phyloP scores from a whole-genome alignment of 2,113 vertebrate species.

The Vulpes vulpes region DNA sequence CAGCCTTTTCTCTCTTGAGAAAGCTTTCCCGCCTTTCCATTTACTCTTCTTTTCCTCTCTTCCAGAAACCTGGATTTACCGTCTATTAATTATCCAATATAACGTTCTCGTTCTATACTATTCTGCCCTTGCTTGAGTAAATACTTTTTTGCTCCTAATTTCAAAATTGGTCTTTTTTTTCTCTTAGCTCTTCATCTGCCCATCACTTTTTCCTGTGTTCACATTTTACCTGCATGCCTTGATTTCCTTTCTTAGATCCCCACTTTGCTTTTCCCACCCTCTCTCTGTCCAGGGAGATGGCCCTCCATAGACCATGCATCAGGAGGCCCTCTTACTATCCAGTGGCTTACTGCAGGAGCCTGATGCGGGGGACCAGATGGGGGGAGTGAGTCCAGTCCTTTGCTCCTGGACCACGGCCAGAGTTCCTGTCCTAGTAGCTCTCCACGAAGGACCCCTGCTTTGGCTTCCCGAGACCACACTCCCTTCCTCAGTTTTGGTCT shows the following conservation, averaged over 20 bases:
- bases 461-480: background rate
- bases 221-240: background rate
- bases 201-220: background rate
- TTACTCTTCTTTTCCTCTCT: background rate
- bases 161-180: background rate
- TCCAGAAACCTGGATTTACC: background rate
- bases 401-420: background rate
- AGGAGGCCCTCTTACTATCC: background rate
- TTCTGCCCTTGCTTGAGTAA: background rate
- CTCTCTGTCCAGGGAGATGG: background rate
- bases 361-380: background rate
- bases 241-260: background rate
- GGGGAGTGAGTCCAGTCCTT: background rate
- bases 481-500: background rate
- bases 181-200: background rate
- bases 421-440: background rate
- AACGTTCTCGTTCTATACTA: background rate
- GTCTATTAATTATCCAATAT: background rate
- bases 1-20: background rate
- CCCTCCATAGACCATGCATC: background rate
- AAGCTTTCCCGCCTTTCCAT: background rate
- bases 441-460: background rate
- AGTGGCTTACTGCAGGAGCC: background rate
- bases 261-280: background rate
- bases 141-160: background rate